Conservation (phyloP, 2,888 invertebrate species). For the Agrenia bidenticulata region DNA sequence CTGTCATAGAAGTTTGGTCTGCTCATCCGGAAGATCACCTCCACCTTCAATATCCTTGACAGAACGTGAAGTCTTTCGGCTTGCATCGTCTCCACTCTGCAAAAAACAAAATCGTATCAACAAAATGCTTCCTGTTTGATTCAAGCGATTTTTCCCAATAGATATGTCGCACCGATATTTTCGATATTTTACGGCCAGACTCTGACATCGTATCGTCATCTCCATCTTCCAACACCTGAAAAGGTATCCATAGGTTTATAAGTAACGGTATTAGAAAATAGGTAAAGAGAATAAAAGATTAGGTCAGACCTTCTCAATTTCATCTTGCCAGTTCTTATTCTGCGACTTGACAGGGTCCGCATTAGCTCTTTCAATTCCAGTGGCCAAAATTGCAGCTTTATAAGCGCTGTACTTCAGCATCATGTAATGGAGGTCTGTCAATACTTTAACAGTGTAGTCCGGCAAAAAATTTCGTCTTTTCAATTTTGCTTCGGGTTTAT, state of each 20-base stretch:
- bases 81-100: background rate
- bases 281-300: background rate
- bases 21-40: constrained; percentile 12
- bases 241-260: too few species aligned
- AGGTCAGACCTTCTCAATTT: constrained; percentile 58
- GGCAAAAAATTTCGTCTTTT: constrained; percentile 77
- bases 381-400: constrained; percentile 84
- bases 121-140: background rate
- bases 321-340: constrained; percentile 73
- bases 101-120: background rate
- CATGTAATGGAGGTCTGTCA: constrained; percentile 80
- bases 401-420: constrained; percentile 81
- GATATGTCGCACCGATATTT: background rate
- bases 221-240: constrained; percentile 28
- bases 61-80: background rate
- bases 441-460: constrained; percentile 86
- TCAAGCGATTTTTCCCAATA: too few species aligned
- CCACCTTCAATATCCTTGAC: constrained; percentile 1
- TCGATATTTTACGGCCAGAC: background rate
- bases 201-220: constrained; percentile 22
- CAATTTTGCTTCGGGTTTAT: constrained; percentile 29
- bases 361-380: constrained; percentile 74
- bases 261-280: too few species aligned
- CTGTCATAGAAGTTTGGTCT: constrained; percentile 9
- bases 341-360: constrained; percentile 61